phyloP scores from a whole-genome alignment of 1,140 invertebrate genomes.

The Hylaeus anthracinus region DNA sequence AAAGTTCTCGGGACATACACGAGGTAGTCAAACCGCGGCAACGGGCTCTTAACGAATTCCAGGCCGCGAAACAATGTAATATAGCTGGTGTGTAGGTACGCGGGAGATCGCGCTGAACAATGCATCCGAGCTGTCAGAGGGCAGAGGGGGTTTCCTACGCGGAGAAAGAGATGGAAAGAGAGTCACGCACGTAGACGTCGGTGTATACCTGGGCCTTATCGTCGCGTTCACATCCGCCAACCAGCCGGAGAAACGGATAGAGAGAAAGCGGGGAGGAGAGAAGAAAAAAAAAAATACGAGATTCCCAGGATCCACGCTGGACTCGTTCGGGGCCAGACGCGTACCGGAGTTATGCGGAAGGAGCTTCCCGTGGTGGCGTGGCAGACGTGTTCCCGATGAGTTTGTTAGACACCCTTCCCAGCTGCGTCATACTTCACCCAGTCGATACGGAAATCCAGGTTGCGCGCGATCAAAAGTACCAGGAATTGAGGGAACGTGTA shows the following conservation, averaged over 20 bases:
- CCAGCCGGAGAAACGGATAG: constrained; percentile 70
- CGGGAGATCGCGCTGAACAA: constrained; percentile 65
- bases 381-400: neutral
- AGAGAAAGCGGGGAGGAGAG: constrained; percentile 66
- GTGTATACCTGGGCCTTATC: constrained; percentile 65
- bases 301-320: constrained; percentile 72
- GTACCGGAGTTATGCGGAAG: constrained; percentile 65
- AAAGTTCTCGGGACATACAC: constrained; percentile 10
- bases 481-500: no score
- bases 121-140: constrained; percentile 35
- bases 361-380: constrained; percentile 38
- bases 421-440: no score
- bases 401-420: neutral
- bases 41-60: constrained; percentile 46
- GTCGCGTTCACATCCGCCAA: constrained; percentile 75
- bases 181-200: constrained; percentile 71
- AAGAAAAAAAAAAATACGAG: constrained; percentile 65
- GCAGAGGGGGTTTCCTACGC: neutral
- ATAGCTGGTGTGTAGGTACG: constrained; percentile 60
- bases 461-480: no score
- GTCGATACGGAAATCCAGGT: no score
- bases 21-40: constrained; percentile 27
- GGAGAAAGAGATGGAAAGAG: constrained; percentile 56
- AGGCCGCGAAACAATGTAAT: constrained; percentile 60
- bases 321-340: constrained; percentile 51